Evolutionary conservation across 2,113 vertebrate species (phyloP).

Genomic region (Pygathrix nemaeus): DNA sequence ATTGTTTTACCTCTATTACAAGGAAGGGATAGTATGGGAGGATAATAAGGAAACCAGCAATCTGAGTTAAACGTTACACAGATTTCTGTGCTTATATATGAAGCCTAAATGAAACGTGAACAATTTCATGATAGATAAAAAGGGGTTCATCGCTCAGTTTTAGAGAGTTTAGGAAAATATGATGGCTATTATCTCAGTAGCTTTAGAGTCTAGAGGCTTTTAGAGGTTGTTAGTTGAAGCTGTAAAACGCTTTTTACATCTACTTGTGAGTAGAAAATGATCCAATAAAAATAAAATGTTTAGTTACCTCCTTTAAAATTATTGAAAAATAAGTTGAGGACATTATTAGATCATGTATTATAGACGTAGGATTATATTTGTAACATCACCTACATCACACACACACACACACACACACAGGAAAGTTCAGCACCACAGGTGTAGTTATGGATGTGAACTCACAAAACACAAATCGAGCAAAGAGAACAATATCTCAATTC

Average conservation of each 20-base stretch:
- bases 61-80: not conserved
- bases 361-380: not conserved
- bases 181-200: constrained; percentile 42
- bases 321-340: not conserved
- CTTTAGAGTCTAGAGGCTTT: constrained; percentile 39
- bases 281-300: constrained; percentile 56
- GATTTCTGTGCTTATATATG: not conserved
- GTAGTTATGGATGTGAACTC: not conserved
- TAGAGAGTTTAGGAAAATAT: constrained; percentile 45
- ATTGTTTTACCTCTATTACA: not conserved
- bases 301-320: constrained; percentile 10
- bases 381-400: not conserved
- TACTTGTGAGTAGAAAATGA: constrained; percentile 51
- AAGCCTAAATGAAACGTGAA: not conserved
- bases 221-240: constrained; percentile 6
- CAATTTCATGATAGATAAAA: constrained; percentile 31
- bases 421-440: not conserved
- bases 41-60: not conserved
- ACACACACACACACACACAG: not conserved
- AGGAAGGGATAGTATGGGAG: not conserved
- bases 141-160: constrained; percentile 28
- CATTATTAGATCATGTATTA: constrained; percentile 40
- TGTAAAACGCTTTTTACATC: constrained; percentile 34
- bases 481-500: not conserved
- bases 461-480: not conserved